A percentile compares a stretch with the other conserved stretches of the same genome.
These are phyloP conservation scores for Pteronura brasiliensis DNA, from an alignment of 2,113 vertebrate species.

Conservation along the genomic window DNA sequence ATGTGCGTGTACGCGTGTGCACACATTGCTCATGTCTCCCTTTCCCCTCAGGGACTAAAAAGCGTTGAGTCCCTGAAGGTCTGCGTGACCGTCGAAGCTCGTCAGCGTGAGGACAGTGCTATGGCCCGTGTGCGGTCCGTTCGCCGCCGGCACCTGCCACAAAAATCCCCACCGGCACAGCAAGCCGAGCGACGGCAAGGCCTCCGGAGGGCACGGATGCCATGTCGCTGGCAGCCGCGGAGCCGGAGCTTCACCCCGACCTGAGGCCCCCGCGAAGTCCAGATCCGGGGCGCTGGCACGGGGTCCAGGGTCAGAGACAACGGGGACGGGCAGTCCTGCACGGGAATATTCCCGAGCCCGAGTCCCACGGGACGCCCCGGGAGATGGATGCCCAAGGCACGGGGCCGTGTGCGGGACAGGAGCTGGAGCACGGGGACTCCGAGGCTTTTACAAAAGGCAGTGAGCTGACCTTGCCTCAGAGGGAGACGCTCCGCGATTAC, in stretches of 20 bases:
- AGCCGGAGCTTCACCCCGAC: not conserved
- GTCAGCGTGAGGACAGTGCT: accelerated
- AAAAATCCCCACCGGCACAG: accelerated
- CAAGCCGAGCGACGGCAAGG: no score
- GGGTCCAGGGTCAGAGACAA: not conserved
- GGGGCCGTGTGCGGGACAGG: accelerated
- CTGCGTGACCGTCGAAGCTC: no score
- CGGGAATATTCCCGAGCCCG: no score
- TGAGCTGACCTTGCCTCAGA: not conserved
- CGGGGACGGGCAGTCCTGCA: no score
- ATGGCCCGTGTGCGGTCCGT: accelerated
- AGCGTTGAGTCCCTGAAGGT: no score
- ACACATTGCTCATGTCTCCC: no score
- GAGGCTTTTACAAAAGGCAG: no score
- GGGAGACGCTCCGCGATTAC: accelerated
- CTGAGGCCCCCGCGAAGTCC: no score
- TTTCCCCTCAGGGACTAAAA: not conserved
- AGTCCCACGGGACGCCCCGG: no score
- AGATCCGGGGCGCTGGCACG: not conserved
- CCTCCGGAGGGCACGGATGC: accelerated
- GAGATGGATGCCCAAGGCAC: no score
- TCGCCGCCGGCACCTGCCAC: accelerated
- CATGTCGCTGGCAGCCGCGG: accelerated
- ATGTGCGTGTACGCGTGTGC: accelerated
- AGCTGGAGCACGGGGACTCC: accelerated